Evolutionary conservation across 2,888 invertebrate genomes (phyloP).

Genomic region (Tipula helvola): DNA sequence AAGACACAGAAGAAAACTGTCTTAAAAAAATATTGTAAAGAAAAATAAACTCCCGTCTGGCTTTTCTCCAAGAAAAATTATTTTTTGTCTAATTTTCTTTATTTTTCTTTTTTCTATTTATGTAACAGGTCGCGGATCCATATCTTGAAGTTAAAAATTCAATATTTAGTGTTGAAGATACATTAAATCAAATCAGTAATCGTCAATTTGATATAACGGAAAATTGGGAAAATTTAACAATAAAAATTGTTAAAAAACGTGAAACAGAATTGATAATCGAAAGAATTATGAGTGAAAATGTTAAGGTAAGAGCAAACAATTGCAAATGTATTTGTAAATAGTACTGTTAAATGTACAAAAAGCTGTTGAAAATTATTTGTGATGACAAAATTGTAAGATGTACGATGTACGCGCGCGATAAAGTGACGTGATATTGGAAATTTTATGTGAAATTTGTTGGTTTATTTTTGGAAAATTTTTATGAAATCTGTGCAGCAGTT

Average conservation of each 20-base stretch:
- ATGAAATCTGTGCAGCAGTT: not conserved
- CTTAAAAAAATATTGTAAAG: not conserved
- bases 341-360: not conserved
- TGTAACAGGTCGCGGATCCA: constrained; percentile 48
- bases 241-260: constrained; percentile 45
- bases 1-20: not conserved
- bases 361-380: not conserved
- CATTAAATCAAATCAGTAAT: constrained; percentile 52
- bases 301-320: constrained; percentile 42
- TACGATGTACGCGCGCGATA: not conserved
- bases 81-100: not conserved
- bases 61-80: constrained; percentile 16
- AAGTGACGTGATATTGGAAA: not conserved
- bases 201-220: constrained; percentile 51
- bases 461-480: not conserved
- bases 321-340: not conserved
- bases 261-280: constrained; percentile 39
- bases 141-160: constrained; percentile 56
- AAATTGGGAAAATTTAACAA: constrained; percentile 59
- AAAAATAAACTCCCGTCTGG: constrained; percentile 14
- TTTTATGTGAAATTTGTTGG: not conserved
- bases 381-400: not conserved
- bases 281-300: constrained; percentile 48
- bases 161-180: constrained; percentile 51
- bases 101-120: constrained; percentile 24